These are phyloP conservation scores for Baronia brevicornis DNA, from an alignment of 2,888 invertebrate species.

Conservation along the genomic window DNA sequence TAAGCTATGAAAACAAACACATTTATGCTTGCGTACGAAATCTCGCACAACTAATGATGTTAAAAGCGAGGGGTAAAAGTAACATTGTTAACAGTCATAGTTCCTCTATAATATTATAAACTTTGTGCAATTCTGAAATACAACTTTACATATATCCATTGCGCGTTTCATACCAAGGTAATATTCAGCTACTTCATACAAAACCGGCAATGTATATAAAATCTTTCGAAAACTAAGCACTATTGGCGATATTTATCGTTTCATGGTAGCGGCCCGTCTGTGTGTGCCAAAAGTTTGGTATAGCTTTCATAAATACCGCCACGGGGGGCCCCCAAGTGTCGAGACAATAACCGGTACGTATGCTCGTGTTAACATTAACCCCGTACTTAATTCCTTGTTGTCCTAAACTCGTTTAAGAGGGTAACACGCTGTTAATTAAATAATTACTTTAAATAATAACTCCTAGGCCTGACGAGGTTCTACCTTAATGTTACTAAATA, in stretches of 20 bases:
- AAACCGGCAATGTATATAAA: constrained; percentile 13
- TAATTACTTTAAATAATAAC: constrained; percentile 74
- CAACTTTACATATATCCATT: constrained; percentile 11
- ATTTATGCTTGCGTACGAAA: constrained; percentile 62
- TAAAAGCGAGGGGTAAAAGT: constrained; percentile 69
- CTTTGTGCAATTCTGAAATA: not conserved
- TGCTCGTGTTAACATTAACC: constrained; percentile 71
- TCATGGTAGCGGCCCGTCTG: constrained; percentile 30
- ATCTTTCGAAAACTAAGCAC: not conserved
- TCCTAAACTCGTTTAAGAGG: constrained; percentile 70
- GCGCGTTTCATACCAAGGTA: not conserved
- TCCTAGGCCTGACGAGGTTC: constrained; percentile 28
- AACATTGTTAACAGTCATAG: constrained; percentile 70
- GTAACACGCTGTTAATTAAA: constrained; percentile 72
- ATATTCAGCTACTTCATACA: too few species aligned
- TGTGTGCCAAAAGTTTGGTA: constrained; percentile 67
- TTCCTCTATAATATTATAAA: constrained; percentile 24
- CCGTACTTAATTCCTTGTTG: constrained; percentile 70
- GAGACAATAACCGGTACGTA: constrained; percentile 64
- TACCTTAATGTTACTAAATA: too few species aligned
- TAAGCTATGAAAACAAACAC: constrained; percentile 70
- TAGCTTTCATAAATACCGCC: constrained; percentile 64
- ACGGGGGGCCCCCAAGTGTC: constrained; percentile 50
- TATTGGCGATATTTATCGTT: constrained; percentile 1
- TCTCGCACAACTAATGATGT: constrained; percentile 71